Conservation (phyloP, 2,888 invertebrate genomes). For the Cantharis lateralis region DNA sequence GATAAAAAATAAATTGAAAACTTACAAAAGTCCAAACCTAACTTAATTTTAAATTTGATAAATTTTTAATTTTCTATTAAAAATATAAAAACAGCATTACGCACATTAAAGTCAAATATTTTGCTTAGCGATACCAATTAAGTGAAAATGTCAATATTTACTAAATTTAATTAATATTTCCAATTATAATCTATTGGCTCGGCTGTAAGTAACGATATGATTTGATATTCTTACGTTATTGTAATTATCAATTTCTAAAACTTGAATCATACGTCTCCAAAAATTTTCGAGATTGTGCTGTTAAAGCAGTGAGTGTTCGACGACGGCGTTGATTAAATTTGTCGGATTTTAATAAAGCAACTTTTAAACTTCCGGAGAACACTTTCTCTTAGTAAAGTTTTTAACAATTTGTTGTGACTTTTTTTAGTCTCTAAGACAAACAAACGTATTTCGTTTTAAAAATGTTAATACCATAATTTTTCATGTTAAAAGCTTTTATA, state of each 20-base stretch:
- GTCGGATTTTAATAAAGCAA: conserved; percentile 37
- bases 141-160: conserved; percentile 9
- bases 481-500: not conserved
- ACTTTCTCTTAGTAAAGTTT: conserved; percentile 12
- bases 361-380: conserved; percentile 21
- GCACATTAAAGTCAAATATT: not conserved
- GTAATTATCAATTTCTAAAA: conserved; percentile 16
- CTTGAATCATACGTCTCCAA: conserved; percentile 19
- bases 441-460: not conserved
- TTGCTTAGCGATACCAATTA: not conserved
- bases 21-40: not conserved
- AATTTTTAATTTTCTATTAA: not conserved
- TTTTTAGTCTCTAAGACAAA: not conserved
- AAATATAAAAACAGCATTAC: not conserved
- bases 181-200: conserved; percentile 15
- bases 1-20: not conserved
- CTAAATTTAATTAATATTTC: conserved; percentile 11
- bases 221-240: conserved; percentile 4
- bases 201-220: conserved; percentile 6
- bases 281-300: conserved; percentile 9
- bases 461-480: not conserved
- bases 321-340: conserved; percentile 36
- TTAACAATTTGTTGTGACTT: conserved; percentile 11
- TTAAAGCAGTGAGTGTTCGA: conserved; percentile 28
- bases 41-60: not conserved